These are phyloP conservation scores for Oligia fasciuncula DNA, from an alignment of 2,888 invertebrate genomes.

Conservation along the genomic window DNA sequence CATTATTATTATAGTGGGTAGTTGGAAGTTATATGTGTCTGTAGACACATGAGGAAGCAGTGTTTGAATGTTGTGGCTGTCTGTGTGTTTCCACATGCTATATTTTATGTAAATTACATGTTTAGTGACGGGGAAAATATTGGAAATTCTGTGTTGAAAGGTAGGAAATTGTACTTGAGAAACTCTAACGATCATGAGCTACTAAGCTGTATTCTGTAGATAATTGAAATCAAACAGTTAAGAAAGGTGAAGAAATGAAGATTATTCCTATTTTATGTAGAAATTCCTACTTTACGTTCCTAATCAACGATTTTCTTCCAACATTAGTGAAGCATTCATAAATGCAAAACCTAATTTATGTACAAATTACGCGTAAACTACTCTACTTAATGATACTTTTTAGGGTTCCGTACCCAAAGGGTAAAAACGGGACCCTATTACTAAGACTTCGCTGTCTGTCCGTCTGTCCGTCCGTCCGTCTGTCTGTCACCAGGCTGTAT, in stretches of 20 bases:
- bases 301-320: neutral
- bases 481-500: no score
- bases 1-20: slow-evolving; percentile 19
- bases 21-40: slow-evolving; percentile 12
- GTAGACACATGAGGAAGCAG: slow-evolving; percentile 30
- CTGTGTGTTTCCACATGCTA: slow-evolving; percentile 22
- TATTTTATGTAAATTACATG: slow-evolving; percentile 46
- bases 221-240: neutral
- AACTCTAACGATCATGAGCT: slow-evolving; percentile 2
- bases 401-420: no score
- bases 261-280: neutral
- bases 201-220: neutral
- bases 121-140: slow-evolving; percentile 16
- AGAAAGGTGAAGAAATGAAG: neutral
- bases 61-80: slow-evolving; percentile 5
- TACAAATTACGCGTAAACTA: neutral
- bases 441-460: no score
- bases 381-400: no score
- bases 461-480: no score
- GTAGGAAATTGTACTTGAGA: slow-evolving; percentile 14
- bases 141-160: slow-evolving; percentile 33
- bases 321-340: neutral
- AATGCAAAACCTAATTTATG: neutral
- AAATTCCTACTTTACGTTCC: neutral
- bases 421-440: no score